Conservation (phyloP, 2,113 vertebrate genomes). For the Pelecanoides urinatrix region DNA sequence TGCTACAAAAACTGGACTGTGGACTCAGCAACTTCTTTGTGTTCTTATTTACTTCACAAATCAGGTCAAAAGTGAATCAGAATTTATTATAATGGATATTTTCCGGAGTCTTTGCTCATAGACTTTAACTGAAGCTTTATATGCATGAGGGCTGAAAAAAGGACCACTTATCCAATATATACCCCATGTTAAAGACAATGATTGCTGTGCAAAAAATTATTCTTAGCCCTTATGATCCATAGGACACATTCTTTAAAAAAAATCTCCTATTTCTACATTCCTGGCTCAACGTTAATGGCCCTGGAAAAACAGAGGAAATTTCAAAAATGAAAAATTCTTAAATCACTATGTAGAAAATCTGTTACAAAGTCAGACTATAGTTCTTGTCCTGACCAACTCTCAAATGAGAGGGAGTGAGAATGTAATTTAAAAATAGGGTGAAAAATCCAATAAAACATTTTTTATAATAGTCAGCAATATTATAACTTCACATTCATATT, state of each 20-base stretch:
- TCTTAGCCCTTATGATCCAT: neutral
- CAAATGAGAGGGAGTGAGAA: neutral
- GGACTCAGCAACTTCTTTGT: neutral
- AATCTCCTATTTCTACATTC: neutral
- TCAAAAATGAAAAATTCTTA: neutral
- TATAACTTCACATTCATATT: slow-evolving; percentile 54
- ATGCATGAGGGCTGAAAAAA: neutral
- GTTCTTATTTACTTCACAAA: neutral
- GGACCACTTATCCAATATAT: neutral
- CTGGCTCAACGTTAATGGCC: neutral
- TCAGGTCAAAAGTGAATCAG: neutral
- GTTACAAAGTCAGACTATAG: neutral
- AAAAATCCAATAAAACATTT: slow-evolving; percentile 58
- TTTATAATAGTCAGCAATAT: slow-evolving; percentile 68
- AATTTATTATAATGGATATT: neutral
- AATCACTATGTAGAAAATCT: neutral
- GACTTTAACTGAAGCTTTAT: neutral
- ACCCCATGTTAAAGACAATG: neutral
- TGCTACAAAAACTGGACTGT: neutral
- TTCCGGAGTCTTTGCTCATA: neutral
- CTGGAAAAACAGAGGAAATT: neutral
- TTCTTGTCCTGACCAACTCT: neutral
- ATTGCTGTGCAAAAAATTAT: neutral
- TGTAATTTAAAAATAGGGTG: neutral
- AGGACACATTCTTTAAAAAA: neutral